Base-by-base conservation (phyloP, 2,113 vertebrate species). In the Xyliphius kryptos region DNA sequence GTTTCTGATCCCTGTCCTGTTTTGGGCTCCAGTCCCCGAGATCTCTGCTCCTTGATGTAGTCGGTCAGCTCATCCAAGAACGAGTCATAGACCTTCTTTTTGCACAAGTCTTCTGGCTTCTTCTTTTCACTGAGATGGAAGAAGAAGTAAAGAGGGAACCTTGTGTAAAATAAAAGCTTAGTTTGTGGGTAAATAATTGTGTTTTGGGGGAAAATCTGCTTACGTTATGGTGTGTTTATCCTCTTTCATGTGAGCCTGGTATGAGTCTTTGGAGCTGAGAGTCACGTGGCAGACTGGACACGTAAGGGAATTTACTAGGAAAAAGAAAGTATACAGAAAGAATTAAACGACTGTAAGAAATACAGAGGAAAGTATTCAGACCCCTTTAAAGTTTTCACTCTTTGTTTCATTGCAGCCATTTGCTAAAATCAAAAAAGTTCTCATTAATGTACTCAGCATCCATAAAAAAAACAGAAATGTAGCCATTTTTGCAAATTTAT, bases 61-160 rank as follows among this genome's bases (percentile, higher is more conserved):
- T 89, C 88, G 6, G 80, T 81, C 60, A 93, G 80, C 73, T 93
- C 89, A 54, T 90, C 87, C 77, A 89, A 84, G 75, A 88, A 90
- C 32, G 87, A 91, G 70, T 65, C 66, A 56, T 83, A 83, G n/a
- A 75, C 78, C 74, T 89, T 91, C 69, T 81, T 81, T 67, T 85
- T 85, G 73, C 87, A 87, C 17, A 87, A 71, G 38, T 78, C 80
- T 3, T 70, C 61, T 43, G 88, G 79, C 32, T 79, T 81, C 66
- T n/a, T n/a, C n/a, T 71, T 83, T 83, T 90, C 82, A 82, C 92
- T 97, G 81, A 56, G 9, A 1, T 21, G 10, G 13, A 13, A 67
- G 9, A 71, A 15, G 17, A 48, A 6, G 7, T 9, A 15, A 47
- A 15, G 9, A n/a, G 13, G 37, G 1, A 47, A 15, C 3, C 37